Base-by-base conservation (phyloP, 2,888 invertebrate species). In the Perdita meconis region DNA sequence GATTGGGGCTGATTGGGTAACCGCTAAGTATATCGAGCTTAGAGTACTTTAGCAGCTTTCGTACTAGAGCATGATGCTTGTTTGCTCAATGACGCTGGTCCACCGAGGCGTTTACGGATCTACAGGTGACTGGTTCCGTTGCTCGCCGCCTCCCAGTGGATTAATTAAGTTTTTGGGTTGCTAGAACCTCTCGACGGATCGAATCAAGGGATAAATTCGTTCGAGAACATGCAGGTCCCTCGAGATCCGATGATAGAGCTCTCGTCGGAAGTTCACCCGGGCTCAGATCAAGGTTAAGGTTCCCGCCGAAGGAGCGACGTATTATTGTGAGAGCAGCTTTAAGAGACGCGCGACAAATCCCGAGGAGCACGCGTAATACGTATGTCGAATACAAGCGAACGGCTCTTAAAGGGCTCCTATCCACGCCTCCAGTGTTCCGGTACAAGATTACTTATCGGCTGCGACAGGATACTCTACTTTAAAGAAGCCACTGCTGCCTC, bases 361-460 rank as follows among this genome's bases (percentile, higher is more conserved):
- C 70, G 57, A 13, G 72, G 66, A 78, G 68, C 81, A 74, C 77
- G 78, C 73, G 81, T 81, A 81, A 81, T 78, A 81, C 74, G 81
- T 81, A 78, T 69, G 82, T 68, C 75, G 75, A 76, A 76, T 81
- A 81, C 61, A 73, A 70, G 69, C 67, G 69, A 73, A 69, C 70
- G 38, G 53, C 82, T 81, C 78, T 82, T 82, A 80, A 86, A 83
- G 83, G 82, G 79, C 82, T 70, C 78, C 84, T 78, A 82, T 81
- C 81, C 80, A 82, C 82, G 86, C 82, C 78, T 84, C 81, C 65
- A 60, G 80, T 78, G 84, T 87, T 86, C 87, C 83, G 84, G 78
- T 87, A 88, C 87, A 86, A 86, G 87, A 87, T 88, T 87, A 86
- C 86, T 83, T 88, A 88, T 88, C 86, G 85, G 80, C 66, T 77